Conservation (phyloP, 2,797 vertebrate species). For the Hippopotamyrus pictus region DNA sequence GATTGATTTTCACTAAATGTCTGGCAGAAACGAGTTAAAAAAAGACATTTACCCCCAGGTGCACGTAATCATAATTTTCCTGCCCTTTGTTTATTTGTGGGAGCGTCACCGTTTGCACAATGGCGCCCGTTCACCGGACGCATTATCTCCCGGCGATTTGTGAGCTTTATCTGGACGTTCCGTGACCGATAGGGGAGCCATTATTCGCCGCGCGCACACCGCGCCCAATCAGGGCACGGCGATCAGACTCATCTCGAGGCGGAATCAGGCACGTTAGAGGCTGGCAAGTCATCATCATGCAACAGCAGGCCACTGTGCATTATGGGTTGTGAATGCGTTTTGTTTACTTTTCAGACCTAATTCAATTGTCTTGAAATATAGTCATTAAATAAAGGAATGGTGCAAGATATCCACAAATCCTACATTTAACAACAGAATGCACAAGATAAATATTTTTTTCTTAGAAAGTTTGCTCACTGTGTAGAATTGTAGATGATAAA, state of each 20-base stretch:
- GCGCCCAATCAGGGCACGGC: constrained; percentile 17
- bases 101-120: neutral
- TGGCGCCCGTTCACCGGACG: neutral
- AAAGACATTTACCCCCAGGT: constrained; percentile 27
- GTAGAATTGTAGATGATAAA: neutral
- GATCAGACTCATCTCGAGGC: constrained; percentile 16
- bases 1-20: constrained; percentile 44
- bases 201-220: neutral
- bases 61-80: constrained; percentile 6
- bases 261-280: neutral
- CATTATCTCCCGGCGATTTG: constrained; percentile 21
- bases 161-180: constrained; percentile 8
- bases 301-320: neutral
- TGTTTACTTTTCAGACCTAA: neutral
- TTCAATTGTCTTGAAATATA: constrained; percentile 27
- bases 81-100: neutral
- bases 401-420: constrained; percentile 4
- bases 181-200: constrained; percentile 4
- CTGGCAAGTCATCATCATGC: neutral
- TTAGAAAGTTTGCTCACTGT: neutral
- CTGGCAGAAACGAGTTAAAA: constrained; percentile 29
- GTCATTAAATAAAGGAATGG: constrained; percentile 24
- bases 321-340: neutral
- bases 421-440: neutral
- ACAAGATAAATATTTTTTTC: neutral